Base-by-base conservation (phyloP, 2,797 vertebrate species). In the Pipistrellus nathusii region DNA sequence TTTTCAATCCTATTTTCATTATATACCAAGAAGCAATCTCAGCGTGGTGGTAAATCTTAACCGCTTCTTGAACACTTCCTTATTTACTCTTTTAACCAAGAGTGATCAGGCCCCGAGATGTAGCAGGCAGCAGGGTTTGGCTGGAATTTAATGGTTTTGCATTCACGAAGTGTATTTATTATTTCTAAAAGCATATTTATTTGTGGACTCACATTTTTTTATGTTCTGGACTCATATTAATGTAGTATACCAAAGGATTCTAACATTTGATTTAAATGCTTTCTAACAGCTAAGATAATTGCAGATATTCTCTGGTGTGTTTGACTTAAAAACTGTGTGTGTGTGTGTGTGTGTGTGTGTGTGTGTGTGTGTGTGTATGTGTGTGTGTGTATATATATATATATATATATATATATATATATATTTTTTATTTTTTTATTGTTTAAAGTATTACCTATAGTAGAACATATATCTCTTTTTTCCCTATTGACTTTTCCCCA, bases 1-100 rank as follows among this genome's bases (percentile, higher is more conserved):
- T 88, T 90, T 94, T n/a, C 57, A 27, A 14, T 59, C 48, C 76
- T 66, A 21, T 83, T 82, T 94, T 91, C 72, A 53, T 78, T 94
- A 85, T 48, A 32, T 32, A 72, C 73, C 35, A 90, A 89, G 73
- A 90, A 77, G 27, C 25, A 87, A 20, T 53, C 18, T 83, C 30
- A 23, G 7, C n/a, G 32, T 90, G 73, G 68, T 72, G 8, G 21
- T 55, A 85, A 85, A 32, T 82, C 51, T 69, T 55, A 32, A 68
- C 25, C 0, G 11, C 48, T 87, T 93, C 75, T 78, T 64, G 57
- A 87, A 64, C 20, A 35, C 46, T 85, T 88, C 9, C 48, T 72
- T 62, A 53, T 73, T 66, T 55, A 7, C 32, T 23, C 32, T 66
- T 77, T 92, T 66, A 66, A 35, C 6, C 25, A 59, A 41, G 32